Base-by-base conservation (phyloP, 2,888 invertebrate species). In the Pandemis heparana region DNA sequence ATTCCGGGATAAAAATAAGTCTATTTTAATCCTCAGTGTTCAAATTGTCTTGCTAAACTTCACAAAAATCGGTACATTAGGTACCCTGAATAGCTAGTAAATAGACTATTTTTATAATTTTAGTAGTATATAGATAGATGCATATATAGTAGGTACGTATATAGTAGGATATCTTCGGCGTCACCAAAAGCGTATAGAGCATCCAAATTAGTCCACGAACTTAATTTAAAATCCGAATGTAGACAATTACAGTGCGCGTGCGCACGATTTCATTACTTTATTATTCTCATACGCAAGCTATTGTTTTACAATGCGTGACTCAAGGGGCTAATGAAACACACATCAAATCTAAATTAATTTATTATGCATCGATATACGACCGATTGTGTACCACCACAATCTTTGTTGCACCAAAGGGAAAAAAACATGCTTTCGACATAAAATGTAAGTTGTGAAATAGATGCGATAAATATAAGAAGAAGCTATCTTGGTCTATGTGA, bases 301-400 rank as follows among this genome's bases (percentile, higher is more conserved):
- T 92, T 92, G 92, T 92, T 86, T 82, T 80, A 80, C 79, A 83
- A 82, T 83, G 87, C 92, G 91, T 92, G 92, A 92, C 91, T 87
- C 80, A 81, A 78, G 82, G 82, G 79, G 81, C 85, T 82, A 83
- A 82, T 87, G 83, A 88, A 89, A 91, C 89, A 91, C 32, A 73
- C 69, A 74, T 70, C 69, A 60, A 70, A 41, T 38, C 60, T 69
- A 60, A 70, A 74, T 65, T 70, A 74, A 70, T 87, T 89, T 89
- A 91, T 91, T 89, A 90, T 77, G 18, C 53, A 9, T 16, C 18
- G 46, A 64, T 51, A 64, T 51, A 64, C 16, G 12, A 65, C 4
- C 32, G 46, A 60, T 48, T 48, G 46, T 63, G 12, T 63, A 46
- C 46, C 23, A 64, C n/a, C 23, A 48, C 16, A 14, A 62, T 18